Evolutionary conservation across 2,888 invertebrate species (phyloP).

Genomic region (Drosophila limbata): DNA sequence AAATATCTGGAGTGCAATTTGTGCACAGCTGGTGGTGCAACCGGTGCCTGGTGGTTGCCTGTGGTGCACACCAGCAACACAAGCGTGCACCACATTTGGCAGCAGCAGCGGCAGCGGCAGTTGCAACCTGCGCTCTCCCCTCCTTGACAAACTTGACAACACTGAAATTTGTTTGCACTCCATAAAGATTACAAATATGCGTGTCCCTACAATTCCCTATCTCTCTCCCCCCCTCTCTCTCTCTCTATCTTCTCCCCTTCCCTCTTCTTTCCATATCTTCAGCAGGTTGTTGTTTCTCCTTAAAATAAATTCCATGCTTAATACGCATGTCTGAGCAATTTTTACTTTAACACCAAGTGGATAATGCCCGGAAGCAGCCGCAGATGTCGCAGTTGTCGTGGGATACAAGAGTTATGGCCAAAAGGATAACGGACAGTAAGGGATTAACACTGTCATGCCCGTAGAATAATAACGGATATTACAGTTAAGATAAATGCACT

Average conservation of each 20-base stretch:
- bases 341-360: slow-evolving; percentile 76
- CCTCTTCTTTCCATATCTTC: background rate
- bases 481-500: slow-evolving; percentile 22
- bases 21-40: slow-evolving; percentile 79
- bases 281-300: slow-evolving; percentile 41
- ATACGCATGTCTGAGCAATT: slow-evolving; percentile 77
- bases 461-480: slow-evolving; percentile 13
- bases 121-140: background rate
- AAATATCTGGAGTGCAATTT: slow-evolving; percentile 79
- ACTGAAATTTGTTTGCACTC: slow-evolving; percentile 80
- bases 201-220: slow-evolving; percentile 29
- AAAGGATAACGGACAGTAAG: slow-evolving; percentile 30
- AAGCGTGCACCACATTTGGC: slow-evolving; percentile 29
- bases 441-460: slow-evolving; percentile 22
- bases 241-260: background rate
- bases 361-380: slow-evolving; percentile 75
- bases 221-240: too few species aligned
- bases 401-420: slow-evolving; percentile 43
- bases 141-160: slow-evolving; percentile 62
- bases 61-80: slow-evolving; percentile 46
- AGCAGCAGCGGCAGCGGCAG: slow-evolving; percentile 22
- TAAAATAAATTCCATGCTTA: slow-evolving; percentile 80
- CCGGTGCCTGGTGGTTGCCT: slow-evolving; percentile 59
- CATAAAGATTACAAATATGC: slow-evolving; percentile 78
- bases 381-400: slow-evolving; percentile 68